Base-by-base conservation (phyloP, 2,888 invertebrate genomes). In the Ornithoptera alexandrae region DNA sequence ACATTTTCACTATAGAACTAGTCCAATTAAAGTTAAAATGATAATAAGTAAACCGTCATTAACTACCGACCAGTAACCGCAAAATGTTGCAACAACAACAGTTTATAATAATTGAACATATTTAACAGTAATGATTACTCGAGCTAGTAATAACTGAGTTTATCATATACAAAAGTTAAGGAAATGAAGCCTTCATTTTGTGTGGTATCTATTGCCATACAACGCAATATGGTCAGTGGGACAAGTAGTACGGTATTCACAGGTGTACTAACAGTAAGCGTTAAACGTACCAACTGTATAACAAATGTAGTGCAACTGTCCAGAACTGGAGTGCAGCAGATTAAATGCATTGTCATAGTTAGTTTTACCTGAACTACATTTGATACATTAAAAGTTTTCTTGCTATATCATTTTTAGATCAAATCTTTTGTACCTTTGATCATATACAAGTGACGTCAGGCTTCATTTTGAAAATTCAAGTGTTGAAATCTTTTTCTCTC, bases 91-190 rank as follows among this genome's bases (percentile, higher is more conserved):
- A 50, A 64, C 56, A 60, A 63, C 63, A 67, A 62, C 56, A 62
- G 70, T 74, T 75, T 74, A 75, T 67, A 74, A 73, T 72, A 76
- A 78, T 75, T 76, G 74, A 73, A 70, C 72, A 72, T 72, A 73
- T 71, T 77, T 74, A 75, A 75, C 76, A 74, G 76, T 75, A 74
- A 75, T 74, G 74, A 74, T 78, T 76, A 73, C 74, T 72, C 69
- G 72, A 77, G 76, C 77, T 74, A 69, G 22, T 22, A 22, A 71
- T 67, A 66, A 71, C 62, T 22, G 66, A 50, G 57, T 42, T 30
- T 36, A 57, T 39, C 30, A 42, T 61, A 42, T 56, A 61, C 24
- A 39, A 8, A 39, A 42, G 46, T 20, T 30, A n/a, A 42, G 17
- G 59, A 4, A 70, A 63, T 67, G 39, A 53, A 53, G 20, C 6